Evolutionary conservation across 2,113 vertebrate species (phyloP).

Genomic region (Pseudopipra pipra): DNA sequence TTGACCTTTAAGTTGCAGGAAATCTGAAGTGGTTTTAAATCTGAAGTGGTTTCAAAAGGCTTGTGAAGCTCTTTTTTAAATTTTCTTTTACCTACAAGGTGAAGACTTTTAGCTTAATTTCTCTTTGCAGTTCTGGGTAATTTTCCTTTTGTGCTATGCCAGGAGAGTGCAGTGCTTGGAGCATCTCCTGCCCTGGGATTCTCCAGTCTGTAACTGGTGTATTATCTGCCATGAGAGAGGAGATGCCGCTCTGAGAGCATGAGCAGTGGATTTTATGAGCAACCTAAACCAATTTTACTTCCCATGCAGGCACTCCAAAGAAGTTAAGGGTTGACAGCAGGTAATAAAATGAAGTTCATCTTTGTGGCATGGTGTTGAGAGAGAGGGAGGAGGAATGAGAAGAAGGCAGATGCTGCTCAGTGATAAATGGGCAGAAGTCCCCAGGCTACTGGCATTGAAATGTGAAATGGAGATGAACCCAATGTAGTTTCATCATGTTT

Average conservation of each 20-base stretch:
- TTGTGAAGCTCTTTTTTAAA: not conserved
- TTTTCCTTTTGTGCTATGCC: not conserved
- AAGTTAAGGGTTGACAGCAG: not conserved
- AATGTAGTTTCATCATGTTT: not conserved
- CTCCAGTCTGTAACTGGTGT: not conserved
- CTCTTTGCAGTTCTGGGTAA: not conserved
- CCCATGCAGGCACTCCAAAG: not conserved
- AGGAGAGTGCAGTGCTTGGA: not conserved
- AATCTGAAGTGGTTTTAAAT: not conserved
- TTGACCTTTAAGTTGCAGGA: not conserved
- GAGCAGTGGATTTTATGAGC: not conserved
- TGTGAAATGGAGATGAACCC: not conserved
- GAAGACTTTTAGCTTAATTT: not conserved
- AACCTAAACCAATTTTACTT: not conserved
- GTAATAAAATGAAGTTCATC: not conserved
- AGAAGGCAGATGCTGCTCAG: rapidly evolving
- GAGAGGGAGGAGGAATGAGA: not conserved
- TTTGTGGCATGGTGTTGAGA: not conserved
- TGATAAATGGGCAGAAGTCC: not conserved
- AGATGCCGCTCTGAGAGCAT: not conserved
- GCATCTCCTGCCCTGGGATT: not conserved
- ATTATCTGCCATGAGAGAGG: not conserved
- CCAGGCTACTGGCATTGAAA: not conserved
- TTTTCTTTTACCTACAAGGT: not conserved
- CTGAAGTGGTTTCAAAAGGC: not conserved